Evolutionary conservation across 64 coral and sea anemone genomes (phyloP).

Genomic region (Dendronephthya gigantea): DNA sequence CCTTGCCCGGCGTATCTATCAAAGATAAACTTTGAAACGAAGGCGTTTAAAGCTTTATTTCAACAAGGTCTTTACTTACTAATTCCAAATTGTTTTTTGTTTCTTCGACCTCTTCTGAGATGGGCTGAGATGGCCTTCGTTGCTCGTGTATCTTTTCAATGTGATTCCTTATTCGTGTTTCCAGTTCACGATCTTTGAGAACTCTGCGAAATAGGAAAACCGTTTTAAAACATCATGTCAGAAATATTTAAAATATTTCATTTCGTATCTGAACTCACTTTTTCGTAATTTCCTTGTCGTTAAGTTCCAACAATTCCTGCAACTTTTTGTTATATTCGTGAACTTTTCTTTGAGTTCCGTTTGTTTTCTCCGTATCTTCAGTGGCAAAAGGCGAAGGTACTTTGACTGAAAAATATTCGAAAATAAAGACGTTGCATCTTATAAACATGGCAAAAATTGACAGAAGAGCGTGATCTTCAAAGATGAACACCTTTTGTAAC

Average conservation of each 20-base stretch:
- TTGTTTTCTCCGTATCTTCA: background rate
- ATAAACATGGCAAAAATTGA: too few species aligned
- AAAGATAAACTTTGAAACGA: background rate
- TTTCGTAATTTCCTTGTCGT: constrained; percentile 11
- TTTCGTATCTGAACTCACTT: too few species aligned
- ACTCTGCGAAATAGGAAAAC: constrained; percentile 35
- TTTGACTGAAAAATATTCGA: background rate
- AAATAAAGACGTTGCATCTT: too few species aligned
- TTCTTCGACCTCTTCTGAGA: constrained; percentile 64
- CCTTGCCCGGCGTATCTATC: background rate
- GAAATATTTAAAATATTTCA: background rate
- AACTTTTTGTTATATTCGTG: constrained; percentile 4
- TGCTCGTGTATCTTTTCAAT: constrained; percentile 79
- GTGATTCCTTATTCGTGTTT: constrained; percentile 61
- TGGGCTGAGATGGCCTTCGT: constrained; percentile 41
- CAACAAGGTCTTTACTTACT: constrained; percentile 23
- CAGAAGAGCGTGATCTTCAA: background rate
- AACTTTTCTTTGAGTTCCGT: background rate
- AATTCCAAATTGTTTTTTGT: constrained; percentile 82
- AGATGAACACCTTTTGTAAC: constrained; percentile 27
- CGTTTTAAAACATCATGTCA: background rate
- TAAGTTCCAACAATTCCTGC: background rate
- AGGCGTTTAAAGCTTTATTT: too few species aligned
- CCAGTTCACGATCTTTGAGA: constrained; percentile 61
- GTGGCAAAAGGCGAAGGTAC: constrained; percentile 1